A percentile compares a stretch with the other conserved stretches of the same genome.
Evolutionary conservation across 2,113 vertebrate genomes (phyloP).

Genomic region (Nipponia nippon): DNA sequence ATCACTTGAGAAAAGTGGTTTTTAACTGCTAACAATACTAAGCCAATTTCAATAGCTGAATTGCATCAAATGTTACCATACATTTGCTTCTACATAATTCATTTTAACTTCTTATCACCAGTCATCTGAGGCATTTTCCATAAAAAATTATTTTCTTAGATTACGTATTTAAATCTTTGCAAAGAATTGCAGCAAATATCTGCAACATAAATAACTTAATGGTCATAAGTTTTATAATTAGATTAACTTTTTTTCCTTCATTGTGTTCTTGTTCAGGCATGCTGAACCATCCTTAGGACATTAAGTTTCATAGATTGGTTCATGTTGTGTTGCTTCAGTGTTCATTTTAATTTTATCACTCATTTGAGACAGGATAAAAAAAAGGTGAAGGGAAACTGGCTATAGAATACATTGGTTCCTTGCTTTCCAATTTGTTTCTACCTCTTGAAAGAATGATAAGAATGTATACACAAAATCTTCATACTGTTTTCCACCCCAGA

Average conservation of each 20-base stretch:
- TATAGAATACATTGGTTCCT: not conserved
- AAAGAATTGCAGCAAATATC: slow-evolving; percentile 7
- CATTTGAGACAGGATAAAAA: slow-evolving; percentile 12
- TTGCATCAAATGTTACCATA: slow-evolving; percentile 20
- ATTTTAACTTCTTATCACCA: slow-evolving; percentile 64
- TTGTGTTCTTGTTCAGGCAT: slow-evolving; percentile 41
- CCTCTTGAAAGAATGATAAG: slow-evolving; percentile 12
- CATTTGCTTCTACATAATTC: slow-evolving; percentile 7
- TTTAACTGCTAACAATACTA: slow-evolving; percentile 44
- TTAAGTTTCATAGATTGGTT: slow-evolving; percentile 43
- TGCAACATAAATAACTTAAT: slow-evolving; percentile 50
- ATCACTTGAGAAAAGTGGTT: slow-evolving; percentile 32
- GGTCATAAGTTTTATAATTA: slow-evolving; percentile 46
- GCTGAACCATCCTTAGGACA: slow-evolving; percentile 27
- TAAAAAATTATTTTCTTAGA: slow-evolving; percentile 19
- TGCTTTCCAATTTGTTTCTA: slow-evolving; percentile 36
- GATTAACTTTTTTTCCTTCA: not conserved
- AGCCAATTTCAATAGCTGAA: slow-evolving; percentile 47
- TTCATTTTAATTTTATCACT: slow-evolving; percentile 46
- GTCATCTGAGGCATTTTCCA: slow-evolving; percentile 46
- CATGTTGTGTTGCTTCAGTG: slow-evolving; percentile 34
- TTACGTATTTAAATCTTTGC: slow-evolving; percentile 49
- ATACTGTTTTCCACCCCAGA: slow-evolving; percentile 25
- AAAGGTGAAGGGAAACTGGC: not conserved
- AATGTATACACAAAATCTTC: not conserved